These are phyloP conservation scores for mouse (Mus musculus) DNA, from an alignment of 2,113 vertebrate species.

Conservation along the genomic window GRCm39 chrX:87002501-87003000, in stretches of 20 bases:
- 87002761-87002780: background rate
- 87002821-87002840: background rate
- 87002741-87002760: background rate
- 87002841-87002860: background rate
- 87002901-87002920: too few relatives aligned
- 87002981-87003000: too few relatives aligned
- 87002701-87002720: background rate
- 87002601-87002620: constrained; percentile 3
- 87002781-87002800: background rate
- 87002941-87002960: too few relatives aligned
- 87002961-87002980: too few relatives aligned
- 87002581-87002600: background rate
- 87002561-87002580: background rate
- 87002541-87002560: background rate
- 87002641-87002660: background rate
- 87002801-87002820: background rate
- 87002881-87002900: too few relatives aligned
- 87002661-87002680: background rate
- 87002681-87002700: background rate
- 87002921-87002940: too few relatives aligned
- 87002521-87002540: background rate
- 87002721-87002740: background rate
- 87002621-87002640: constrained; percentile 17
- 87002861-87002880: too few relatives aligned
- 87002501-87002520: background rate